Conservation (phyloP, 1,140 invertebrate genomes). For the Lordiphosa mommai region DNA sequence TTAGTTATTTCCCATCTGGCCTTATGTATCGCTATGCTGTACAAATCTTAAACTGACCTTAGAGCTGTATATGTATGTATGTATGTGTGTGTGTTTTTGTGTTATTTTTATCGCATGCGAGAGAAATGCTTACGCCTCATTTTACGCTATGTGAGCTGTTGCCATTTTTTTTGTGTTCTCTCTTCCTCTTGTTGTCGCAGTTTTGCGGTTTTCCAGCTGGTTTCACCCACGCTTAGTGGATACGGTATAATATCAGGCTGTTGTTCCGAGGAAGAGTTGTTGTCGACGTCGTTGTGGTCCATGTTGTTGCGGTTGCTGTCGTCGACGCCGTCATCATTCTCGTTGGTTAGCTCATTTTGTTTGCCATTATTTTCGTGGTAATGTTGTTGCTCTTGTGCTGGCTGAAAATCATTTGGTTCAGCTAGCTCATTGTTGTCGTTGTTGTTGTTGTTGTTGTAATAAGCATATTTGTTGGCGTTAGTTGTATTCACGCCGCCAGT, state of each 20-base stretch:
- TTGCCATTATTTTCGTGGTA: conserved; percentile 39
- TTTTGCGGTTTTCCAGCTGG: conserved; percentile 53
- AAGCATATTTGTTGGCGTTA: conserved; percentile 33
- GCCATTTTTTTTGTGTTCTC: conserved; percentile 30
- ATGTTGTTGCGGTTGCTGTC: conserved; percentile 19
- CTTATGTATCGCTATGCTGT: conserved; percentile 67
- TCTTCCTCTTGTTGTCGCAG: conserved; percentile 25
- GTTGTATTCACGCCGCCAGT: conserved; percentile 15
- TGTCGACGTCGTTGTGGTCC: conserved; percentile 39
- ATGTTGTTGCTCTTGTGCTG: conserved; percentile 16
- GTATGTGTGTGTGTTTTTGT: background rate
- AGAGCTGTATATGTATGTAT: background rate
- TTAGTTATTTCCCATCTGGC: conserved; percentile 11
- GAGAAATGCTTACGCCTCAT: conserved; percentile 14
- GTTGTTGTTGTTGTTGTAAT: conserved; percentile 42
- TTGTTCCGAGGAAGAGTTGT: conserved; percentile 53
- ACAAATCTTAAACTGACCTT: conserved; percentile 55
- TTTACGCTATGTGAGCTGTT: conserved; percentile 55
- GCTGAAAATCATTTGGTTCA: conserved; percentile 5
- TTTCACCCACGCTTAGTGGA: conserved; percentile 60
- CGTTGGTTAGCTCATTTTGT: conserved; percentile 37
- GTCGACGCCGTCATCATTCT: conserved; percentile 5
- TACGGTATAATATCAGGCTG: conserved; percentile 76
- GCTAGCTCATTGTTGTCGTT: conserved; percentile 24
- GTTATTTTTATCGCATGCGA: conserved; percentile 31